Base-by-base conservation (phyloP, 2,113 vertebrate species). In the Hyla sarda region DNA sequence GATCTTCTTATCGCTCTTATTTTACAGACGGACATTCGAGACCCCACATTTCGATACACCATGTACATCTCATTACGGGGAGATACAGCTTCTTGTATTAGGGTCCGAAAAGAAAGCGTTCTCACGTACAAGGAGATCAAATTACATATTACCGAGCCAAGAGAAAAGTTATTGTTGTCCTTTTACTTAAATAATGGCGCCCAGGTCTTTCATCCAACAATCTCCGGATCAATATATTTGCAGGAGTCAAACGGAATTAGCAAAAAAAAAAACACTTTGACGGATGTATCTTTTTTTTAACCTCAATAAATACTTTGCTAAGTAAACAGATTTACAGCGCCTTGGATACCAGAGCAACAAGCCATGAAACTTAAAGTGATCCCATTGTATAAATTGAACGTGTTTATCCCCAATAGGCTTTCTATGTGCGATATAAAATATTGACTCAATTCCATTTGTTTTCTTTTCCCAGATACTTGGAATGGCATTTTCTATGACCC, bases 401-500 rank as follows among this genome's bases (percentile, higher is more conserved):
- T 81, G 23, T 47, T 62, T 47, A 45, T 81, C 34, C n/a, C 19
- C 25, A n/a, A 13, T n/a, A 12, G 3, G 30, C 37, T 62, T 28
- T 62, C n/a, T 47, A 12, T 28, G 14, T 28, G 54, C 13, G 3
- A 52, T 16, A 45, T 62, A 80, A 23, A 45, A 80, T 45, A 25
- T 47, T 81, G 23, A 58, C n/a, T 72, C 41, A 21, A 60, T 28
- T 17, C 6, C 8, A 17, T 47, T 45, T 74, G 34, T 84, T 37
- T 1, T 34, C 30, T n/a, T 89, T 37, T 89, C 81, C n/a, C 95
- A 99, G 98, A 97, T 99, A 86, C 95, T 99, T 89, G 98, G 97
- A 87, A 99, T 99, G 98, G 98, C 97, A 50, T 99, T 99, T 93
- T 99, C 98, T 92, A 98, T 99, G 97, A 99, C 96, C 9, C 95